A percentile compares a stretch with the other conserved stretches of the same genome.
Conservation (phyloP, 2,797 vertebrate species). For the Steatocranus sp. region DNA sequence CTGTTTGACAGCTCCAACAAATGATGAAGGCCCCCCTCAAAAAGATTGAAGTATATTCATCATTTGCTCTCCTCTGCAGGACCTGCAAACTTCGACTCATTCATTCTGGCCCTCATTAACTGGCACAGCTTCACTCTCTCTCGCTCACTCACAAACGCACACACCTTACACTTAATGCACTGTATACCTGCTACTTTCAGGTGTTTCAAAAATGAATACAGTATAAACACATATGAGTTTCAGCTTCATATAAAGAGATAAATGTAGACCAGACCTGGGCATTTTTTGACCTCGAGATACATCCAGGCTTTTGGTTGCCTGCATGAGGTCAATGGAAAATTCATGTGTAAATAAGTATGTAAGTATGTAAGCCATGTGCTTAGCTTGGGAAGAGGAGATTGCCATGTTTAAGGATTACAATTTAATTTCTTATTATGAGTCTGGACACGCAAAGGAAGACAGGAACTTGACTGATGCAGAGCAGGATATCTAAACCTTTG, state of each 20-base stretch:
- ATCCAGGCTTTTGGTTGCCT: background rate
- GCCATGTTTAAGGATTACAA: background rate
- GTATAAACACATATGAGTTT: background rate
- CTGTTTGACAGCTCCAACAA: conserved; percentile 56
- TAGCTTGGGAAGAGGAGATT: background rate
- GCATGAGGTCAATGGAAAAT: background rate
- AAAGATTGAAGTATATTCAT: conserved; percentile 66
- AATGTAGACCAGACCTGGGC: background rate
- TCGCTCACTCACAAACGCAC: background rate
- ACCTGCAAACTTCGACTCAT: conserved; percentile 30
- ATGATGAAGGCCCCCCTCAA: conserved; percentile 57
- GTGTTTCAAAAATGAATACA: conserved; percentile 5
- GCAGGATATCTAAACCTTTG: background rate
- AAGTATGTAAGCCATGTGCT: background rate
- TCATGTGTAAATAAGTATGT: background rate
- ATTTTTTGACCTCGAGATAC: background rate
- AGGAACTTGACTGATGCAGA: background rate
- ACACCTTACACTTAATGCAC: background rate
- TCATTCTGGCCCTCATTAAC: conserved; percentile 52
- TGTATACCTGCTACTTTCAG: background rate
- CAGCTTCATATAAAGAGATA: background rate
- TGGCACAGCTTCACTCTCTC: background rate
- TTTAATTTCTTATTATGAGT: background rate
- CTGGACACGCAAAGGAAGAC: background rate
- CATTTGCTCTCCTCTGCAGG: conserved; percentile 31